These are phyloP conservation scores for Sitta europaea DNA, from an alignment of 2,113 vertebrate genomes.

Conservation along the genomic window DNA sequence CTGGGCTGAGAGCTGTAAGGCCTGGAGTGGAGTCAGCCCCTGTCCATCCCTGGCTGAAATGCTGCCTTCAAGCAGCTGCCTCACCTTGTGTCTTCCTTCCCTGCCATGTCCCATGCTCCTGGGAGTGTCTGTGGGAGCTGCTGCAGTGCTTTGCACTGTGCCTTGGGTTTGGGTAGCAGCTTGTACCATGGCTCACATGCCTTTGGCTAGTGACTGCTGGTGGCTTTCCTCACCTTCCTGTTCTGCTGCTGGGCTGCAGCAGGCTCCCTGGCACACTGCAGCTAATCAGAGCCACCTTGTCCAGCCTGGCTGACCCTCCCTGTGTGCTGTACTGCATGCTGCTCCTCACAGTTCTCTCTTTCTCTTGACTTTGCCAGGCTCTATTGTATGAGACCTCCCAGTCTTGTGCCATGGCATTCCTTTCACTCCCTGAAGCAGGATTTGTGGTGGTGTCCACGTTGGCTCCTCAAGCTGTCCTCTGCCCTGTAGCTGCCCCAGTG, in stretches of 20 bases:
- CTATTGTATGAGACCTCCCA: neutral
- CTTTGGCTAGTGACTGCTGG: no score
- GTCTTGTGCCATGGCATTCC: neutral
- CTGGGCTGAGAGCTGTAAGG: neutral
- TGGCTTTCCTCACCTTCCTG: neutral
- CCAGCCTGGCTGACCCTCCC: neutral
- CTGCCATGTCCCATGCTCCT: neutral
- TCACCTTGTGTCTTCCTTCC: neutral
- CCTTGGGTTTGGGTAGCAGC: neutral
- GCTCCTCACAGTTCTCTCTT: neutral
- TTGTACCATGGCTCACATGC: rapidly evolving
- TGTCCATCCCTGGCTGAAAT: neutral
- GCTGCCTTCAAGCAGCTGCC: neutral
- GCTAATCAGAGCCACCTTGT: neutral
- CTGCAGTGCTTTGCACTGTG: neutral
- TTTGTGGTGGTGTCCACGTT: neutral
- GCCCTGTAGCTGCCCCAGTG: neutral
- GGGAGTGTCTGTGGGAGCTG: neutral
- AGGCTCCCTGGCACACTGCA: neutral
- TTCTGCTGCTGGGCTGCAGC: neutral
- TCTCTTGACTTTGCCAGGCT: neutral
- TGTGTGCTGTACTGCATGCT: neutral
- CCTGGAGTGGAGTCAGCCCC: neutral
- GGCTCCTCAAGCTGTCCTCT: neutral
- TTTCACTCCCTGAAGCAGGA: neutral